These are phyloP conservation scores for Coracopsis vasa DNA, from an alignment of 2,113 vertebrate species.

Conservation along the genomic window DNA sequence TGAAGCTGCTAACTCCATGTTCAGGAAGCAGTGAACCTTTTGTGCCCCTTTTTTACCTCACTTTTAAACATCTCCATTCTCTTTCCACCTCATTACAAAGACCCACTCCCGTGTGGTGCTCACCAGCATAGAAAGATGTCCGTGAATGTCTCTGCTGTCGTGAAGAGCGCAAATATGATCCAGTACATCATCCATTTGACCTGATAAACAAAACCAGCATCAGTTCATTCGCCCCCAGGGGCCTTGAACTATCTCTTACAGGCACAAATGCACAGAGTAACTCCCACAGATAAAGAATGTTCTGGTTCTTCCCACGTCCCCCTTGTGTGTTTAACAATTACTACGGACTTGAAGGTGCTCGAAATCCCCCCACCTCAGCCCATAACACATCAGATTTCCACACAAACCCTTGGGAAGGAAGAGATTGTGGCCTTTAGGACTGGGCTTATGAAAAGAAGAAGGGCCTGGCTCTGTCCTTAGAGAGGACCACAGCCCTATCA, in stretches of 20 bases:
- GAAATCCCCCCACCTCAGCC: neutral
- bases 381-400: neutral
- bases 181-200: constrained; percentile 99
- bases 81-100: neutral
- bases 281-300: neutral
- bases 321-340: neutral
- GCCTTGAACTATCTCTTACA: neutral
- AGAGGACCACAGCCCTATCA: neutral
- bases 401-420: neutral
- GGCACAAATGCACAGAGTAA: neutral
- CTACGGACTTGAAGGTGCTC: neutral
- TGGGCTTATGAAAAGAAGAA: neutral
- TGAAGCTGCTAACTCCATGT: neutral
- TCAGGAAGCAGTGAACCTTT: neutral
- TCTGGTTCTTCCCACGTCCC: neutral
- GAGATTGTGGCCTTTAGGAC: neutral
- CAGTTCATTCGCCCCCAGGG: neutral
- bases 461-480: neutral
- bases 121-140: constrained; percentile 98
- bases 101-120: constrained; percentile 50
- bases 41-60: neutral
- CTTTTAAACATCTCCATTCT: neutral
- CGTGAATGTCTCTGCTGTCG: constrained; percentile 94
- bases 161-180: constrained; percentile 99
- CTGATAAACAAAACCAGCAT: constrained; percentile 67